Evolutionary conservation across 92 coral and sea anemone species (phyloP), one percentile per base, ranked within the genome.

Genomic region (Porites rus): DNA sequence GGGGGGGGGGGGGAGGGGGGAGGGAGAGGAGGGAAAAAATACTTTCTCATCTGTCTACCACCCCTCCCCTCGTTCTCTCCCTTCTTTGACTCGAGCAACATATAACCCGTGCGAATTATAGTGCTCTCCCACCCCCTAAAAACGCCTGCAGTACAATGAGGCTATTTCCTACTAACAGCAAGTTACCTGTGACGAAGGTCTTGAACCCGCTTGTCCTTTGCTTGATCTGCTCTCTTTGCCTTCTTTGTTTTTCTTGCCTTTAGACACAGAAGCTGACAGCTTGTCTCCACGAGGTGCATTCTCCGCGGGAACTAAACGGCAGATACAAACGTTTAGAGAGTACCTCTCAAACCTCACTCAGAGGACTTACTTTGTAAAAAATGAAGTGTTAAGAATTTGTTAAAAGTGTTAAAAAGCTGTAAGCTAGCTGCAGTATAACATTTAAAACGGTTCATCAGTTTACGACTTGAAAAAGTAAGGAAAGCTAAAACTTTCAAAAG

Each of bases 241-340:
- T 54, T 97, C 99, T 68, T 92, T 94, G 38, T 82, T 88, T 77
- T 97, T 97, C 96, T 97, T 97, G 87, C 97, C 94, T 89, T 97
- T 97, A 6, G 95, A 75, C 61, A 93, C 92, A 60, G 92, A 92
- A 19, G 98, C 98, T 0, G 99, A 97, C 22, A 90, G 88, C 80
- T 95, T 97, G 60, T 97, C 99, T 20, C 93, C 87, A 1, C 99
- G 94, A 14, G 92, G 87, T 4, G 86, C 74, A 56, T 83, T 88
- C 58, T 94, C 99, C 8, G 92, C 43, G 14, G 98, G 85, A 9
- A 86, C 98, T 95, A 25, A 52, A 22, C 16, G 52, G 10, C 10
- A 56, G 63, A 75, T 10, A 0, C 8, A 51, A 50, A 54, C 4
- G 22, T 7, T n/a, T 0, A 7, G n/a, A 38, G 0, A 22, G 2